Evolutionary conservation across 2,888 invertebrate genomes (phyloP).

Genomic region (Melanotus villosus): DNA sequence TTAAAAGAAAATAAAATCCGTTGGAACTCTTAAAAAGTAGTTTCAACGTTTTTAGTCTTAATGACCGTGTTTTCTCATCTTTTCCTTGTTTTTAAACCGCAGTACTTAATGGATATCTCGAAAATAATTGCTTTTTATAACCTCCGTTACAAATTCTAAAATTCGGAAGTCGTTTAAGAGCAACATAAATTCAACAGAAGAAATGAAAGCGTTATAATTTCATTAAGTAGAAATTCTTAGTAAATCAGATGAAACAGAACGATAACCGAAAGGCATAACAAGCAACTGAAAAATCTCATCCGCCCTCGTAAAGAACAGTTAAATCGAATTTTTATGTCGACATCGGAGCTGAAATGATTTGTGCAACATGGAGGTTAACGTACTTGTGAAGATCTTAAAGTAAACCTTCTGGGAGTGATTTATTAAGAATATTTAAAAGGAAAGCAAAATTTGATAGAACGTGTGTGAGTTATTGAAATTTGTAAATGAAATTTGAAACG

Average conservation of each 20-base stretch:
- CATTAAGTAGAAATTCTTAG: slow-evolving; percentile 23
- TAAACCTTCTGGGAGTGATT: neutral
- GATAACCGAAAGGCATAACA: neutral
- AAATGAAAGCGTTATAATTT: slow-evolving; percentile 12
- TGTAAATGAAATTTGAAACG: neutral
- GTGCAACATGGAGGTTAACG: neutral
- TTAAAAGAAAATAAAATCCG: too few relatives aligned
- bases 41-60: too few relatives aligned
- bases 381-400: neutral
- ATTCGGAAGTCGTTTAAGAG: slow-evolving; percentile 11
- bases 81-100: neutral
- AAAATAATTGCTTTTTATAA: slow-evolving; percentile 21
- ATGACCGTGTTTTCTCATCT: too few relatives aligned
- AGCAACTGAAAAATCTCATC: too few relatives aligned
- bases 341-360: neutral
- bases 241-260: slow-evolving; percentile 16
- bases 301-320: too few relatives aligned
- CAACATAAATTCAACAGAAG: slow-evolving; percentile 7
- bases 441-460: neutral
- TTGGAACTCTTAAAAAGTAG: too few relatives aligned
- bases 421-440: neutral
- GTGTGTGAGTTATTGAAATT: neutral
- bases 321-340: slow-evolving; percentile 1
- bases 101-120: neutral
- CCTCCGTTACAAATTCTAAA: slow-evolving; percentile 13